Conservation (phyloP, 2,113 vertebrate genomes). For the Heteronetta atricapilla region DNA sequence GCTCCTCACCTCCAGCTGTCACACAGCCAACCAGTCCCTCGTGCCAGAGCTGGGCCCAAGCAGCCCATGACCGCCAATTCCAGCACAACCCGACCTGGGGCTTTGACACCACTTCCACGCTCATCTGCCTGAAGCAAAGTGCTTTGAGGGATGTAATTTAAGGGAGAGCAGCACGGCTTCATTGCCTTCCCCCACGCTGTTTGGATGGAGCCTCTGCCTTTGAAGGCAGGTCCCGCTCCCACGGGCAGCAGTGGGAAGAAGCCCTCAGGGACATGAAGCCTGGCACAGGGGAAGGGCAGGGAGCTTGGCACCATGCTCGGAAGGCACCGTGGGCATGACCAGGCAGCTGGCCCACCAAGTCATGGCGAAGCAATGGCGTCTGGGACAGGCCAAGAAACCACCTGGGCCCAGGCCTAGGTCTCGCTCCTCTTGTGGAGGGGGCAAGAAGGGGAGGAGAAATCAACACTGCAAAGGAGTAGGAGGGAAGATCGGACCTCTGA, state of each 20-base stretch:
- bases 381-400: background rate
- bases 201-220: background rate
- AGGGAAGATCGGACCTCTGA: background rate
- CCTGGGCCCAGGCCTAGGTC: background rate
- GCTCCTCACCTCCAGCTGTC: background rate
- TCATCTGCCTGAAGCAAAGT: rapidly evolving
- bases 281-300: background rate
- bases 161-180: background rate
- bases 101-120: background rate
- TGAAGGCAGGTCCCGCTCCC: background rate
- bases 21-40: rapidly evolving
- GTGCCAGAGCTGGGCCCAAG: background rate
- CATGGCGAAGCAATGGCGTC: background rate
- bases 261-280: background rate
- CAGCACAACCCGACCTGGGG: background rate
- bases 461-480: background rate
- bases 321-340: background rate
- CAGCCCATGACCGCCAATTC: rapidly evolving
- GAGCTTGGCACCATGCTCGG: background rate
- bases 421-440: background rate
- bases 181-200: background rate
- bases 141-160: background rate
- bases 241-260: background rate
- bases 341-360: background rate
- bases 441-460: background rate